Base-by-base conservation (phyloP, 2,113 vertebrate genomes). In the Myiopsitta monachus region DNA sequence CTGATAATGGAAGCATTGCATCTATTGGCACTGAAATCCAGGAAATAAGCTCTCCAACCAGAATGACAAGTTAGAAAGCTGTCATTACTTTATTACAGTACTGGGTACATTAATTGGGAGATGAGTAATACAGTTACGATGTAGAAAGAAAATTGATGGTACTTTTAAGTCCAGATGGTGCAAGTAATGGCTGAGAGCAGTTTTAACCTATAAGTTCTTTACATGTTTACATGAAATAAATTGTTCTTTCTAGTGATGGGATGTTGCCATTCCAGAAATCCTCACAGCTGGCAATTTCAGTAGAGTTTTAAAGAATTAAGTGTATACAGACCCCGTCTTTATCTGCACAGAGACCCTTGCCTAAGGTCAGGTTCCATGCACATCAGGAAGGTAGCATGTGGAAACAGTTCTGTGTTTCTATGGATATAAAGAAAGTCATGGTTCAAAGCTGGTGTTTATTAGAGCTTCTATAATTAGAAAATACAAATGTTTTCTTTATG, bases 381-480 rank as follows among this genome's bases (percentile, higher is more conserved):
- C n/a, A 75, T 68, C n/a, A 66, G 54, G 55, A 85, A 87, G 26
- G 54, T 33, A 43, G 23, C 64, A 69, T 14, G 18, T n/a, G 44
- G 67, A 91, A 95, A 87, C 1, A 43, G 33, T 87, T 82, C 36
- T 76, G 66, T 66, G 14, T 18, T 80, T 75, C 27, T 39, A 6
- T 18, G 47, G 66, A 47, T 39, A 88, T 13, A 92, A 21, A 75
- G 43, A 82, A 49, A 88, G 43, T 38, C 51, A 38, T 11, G 52
- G 7, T 64, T 87, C 14, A 6, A 87, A 89, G 47, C 51, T 92
- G 43, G 36, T 89, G 66, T 72, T 92, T 88, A 75, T 91, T 75
- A 91, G 59, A 89, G 63, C 18, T 68, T 61, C 84, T 87, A 76
- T 76, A 95, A 91, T 89, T 94, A 92, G 78, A 94, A 85, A 92